Evolutionary conservation across 1,140 invertebrate species (phyloP).

Genomic region (Drosophila kanapiae): DNA sequence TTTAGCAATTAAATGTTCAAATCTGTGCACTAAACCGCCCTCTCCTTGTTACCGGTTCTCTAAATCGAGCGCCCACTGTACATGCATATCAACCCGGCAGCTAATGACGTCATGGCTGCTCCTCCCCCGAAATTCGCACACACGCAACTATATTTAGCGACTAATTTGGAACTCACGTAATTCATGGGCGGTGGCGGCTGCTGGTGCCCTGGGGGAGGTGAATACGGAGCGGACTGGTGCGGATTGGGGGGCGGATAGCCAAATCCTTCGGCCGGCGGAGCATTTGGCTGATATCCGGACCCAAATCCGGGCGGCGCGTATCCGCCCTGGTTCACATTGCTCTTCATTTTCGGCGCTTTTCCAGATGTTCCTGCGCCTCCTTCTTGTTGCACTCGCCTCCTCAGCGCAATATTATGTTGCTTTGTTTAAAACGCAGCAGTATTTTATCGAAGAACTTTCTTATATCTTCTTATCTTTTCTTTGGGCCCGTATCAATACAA

Average conservation of each 20-base stretch:
- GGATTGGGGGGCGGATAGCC: conserved; percentile 43
- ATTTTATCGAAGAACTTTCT: neutral
- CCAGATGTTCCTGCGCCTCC: conserved; percentile 12
- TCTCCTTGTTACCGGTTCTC: too few relatives aligned
- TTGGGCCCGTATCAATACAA: too few relatives aligned
- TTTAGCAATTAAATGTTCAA: too few relatives aligned
- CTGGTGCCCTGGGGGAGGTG: conserved; percentile 16
- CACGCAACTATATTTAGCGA: neutral
- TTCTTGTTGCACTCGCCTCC: conserved; percentile 34
- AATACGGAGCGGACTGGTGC: conserved; percentile 12
- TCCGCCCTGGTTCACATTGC: conserved; percentile 72
- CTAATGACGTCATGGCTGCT: conserved; percentile 2
- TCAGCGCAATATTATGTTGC: neutral
- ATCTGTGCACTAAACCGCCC: neutral
- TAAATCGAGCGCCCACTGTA: neutral
- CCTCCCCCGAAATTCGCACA: conserved; percentile 5
- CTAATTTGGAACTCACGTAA: conserved; percentile 46
- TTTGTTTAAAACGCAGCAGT: conserved; percentile 9
- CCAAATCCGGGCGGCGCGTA: conserved; percentile 72
- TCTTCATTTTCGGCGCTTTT: conserved; percentile 46
- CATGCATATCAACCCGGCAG: neutral
- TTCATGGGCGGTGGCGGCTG: conserved; percentile 39
- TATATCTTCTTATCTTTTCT: too few relatives aligned
- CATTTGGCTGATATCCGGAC: conserved; percentile 66
- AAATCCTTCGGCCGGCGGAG: conserved; percentile 60